A percentile compares a stretch with the other conserved stretches of the same genome.
These are phyloP conservation scores for Hypsibius dujardini DNA, from an alignment of 1,140 invertebrate genomes.

Conservation along the genomic window DNA sequence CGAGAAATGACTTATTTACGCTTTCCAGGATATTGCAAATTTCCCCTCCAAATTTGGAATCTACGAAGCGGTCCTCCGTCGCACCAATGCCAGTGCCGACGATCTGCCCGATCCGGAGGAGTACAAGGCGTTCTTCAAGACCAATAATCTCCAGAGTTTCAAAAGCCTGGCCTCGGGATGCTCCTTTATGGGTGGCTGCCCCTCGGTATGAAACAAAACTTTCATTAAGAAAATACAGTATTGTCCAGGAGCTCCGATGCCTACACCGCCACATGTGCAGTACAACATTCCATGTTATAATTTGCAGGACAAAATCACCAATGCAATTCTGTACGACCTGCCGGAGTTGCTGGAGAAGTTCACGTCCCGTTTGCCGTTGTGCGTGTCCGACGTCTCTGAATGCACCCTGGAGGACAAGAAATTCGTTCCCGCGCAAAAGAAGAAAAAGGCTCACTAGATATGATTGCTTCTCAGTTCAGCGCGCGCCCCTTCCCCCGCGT, in stretches of 20 bases:
- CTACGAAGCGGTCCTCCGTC: neutral
- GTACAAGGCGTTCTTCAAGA: neutral
- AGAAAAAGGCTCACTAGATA: neutral
- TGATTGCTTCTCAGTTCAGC: too few species aligned
- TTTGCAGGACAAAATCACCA: neutral
- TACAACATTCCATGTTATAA: neutral
- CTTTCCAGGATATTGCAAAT: neutral
- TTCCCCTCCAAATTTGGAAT: neutral
- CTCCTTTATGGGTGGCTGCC: neutral
- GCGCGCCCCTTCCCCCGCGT: too few species aligned
- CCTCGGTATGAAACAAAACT: conserved; percentile 1
- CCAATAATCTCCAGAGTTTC: neutral
- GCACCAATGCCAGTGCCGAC: neutral
- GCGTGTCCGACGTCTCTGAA: neutral
- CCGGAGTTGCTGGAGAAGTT: conserved; percentile 5
- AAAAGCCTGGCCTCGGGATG: neutral
- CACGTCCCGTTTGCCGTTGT: neutral
- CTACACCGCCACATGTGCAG: too few species aligned
- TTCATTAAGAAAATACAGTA: too few species aligned
- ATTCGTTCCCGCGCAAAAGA: neutral
- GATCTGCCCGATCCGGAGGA: conserved; percentile 3
- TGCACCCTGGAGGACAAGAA: conserved; percentile 1
- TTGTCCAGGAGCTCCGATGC: too few species aligned
- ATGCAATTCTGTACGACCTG: neutral
- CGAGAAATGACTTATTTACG: too few species aligned